A percentile compares a stretch with the other conserved stretches of the same genome.
phyloP scores from a whole-genome alignment of 2,113 vertebrate genomes.

The Struthio camelus region DNA sequence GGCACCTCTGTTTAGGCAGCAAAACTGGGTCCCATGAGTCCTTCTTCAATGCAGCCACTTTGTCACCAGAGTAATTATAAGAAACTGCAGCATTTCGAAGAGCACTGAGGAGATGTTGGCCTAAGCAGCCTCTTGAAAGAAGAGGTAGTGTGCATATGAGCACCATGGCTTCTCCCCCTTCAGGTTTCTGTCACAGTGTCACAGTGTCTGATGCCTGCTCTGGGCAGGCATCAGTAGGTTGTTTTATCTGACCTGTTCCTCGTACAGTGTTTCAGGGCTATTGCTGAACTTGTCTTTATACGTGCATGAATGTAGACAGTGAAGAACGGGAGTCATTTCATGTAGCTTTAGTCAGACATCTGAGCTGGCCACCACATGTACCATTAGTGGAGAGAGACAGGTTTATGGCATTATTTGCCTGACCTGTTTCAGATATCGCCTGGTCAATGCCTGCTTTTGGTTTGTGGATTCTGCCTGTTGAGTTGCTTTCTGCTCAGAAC shows the following conservation, averaged over 20 bases:
- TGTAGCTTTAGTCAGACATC: neutral
- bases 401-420: neutral
- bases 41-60: neutral
- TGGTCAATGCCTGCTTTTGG: neutral
- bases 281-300: neutral
- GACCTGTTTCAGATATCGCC: neutral
- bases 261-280: accelerated
- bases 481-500: neutral
- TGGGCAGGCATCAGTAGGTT: neutral
- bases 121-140: neutral
- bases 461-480: neutral
- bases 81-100: neutral
- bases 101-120: neutral
- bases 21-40: neutral
- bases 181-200: accelerated
- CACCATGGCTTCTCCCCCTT: neutral
- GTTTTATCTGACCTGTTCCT: neutral
- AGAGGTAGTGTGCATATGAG: neutral
- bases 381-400: neutral
- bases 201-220: neutral
- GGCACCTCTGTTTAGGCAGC: neutral
- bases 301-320: neutral
- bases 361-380: neutral
- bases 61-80: neutral
- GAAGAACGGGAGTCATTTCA: neutral